Evolutionary conservation across 2,113 vertebrate species (phyloP).

Genomic region (Hystrix cristata): DNA sequence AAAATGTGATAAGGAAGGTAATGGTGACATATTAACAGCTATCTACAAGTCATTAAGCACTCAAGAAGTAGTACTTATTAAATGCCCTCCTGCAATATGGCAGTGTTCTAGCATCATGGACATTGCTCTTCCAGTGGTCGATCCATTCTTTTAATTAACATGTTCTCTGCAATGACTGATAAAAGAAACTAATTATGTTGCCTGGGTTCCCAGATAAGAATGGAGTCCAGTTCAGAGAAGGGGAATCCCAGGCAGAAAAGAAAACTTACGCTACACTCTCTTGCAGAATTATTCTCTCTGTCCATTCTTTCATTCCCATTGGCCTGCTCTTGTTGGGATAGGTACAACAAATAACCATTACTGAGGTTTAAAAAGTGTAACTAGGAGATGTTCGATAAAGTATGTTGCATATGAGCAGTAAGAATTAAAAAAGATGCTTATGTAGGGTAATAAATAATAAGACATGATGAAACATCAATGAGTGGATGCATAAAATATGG

Average conservation of each 20-base stretch:
- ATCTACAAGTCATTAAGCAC: background rate
- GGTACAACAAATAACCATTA: background rate
- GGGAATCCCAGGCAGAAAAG: background rate
- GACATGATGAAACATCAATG: background rate
- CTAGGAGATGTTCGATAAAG: background rate
- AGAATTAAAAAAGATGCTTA: background rate
- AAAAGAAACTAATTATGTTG: slow-evolving; percentile 14
- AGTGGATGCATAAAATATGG: background rate
- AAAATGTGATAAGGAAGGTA: slow-evolving; percentile 73
- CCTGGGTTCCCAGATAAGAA: slow-evolving; percentile 49
- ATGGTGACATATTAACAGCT: background rate
- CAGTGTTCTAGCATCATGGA: background rate
- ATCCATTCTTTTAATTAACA: background rate
- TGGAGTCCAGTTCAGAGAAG: background rate
- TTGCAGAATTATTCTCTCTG: background rate
- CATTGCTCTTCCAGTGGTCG: background rate
- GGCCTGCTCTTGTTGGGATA: background rate
- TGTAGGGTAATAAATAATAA: background rate
- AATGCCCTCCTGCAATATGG: background rate
- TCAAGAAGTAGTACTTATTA: background rate
- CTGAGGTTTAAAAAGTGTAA: background rate
- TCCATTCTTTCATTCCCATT: background rate
- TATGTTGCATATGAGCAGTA: background rate
- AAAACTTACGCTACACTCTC: background rate
- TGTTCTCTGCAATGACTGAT: background rate